These are phyloP conservation scores for Cyclopterus lumpus DNA, from an alignment of 2,797 vertebrate genomes.

Conservation along the genomic window DNA sequence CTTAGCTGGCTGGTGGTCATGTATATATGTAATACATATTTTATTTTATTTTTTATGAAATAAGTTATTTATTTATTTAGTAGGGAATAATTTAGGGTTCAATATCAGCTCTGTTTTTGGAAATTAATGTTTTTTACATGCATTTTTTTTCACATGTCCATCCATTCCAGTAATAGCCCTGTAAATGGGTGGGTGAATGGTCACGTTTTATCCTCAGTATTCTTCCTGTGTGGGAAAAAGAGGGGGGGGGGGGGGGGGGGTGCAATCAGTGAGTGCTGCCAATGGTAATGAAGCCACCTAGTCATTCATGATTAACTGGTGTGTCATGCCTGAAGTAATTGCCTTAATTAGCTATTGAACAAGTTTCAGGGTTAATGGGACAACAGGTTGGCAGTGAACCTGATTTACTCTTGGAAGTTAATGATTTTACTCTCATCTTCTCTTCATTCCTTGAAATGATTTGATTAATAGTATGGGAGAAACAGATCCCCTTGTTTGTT, in stretches of 20 bases:
- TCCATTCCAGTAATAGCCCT: conserved; percentile 46
- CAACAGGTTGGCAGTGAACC: conserved; percentile 89
- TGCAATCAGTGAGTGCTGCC: conserved; percentile 65
- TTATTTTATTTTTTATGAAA: background rate
- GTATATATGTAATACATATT: background rate
- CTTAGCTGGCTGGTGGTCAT: background rate
- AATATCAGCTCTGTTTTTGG: background rate
- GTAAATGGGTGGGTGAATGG: conserved; percentile 43
- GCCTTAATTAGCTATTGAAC: conserved; percentile 96
- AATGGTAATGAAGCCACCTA: conserved; percentile 84
- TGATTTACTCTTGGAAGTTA: conserved; percentile 93
- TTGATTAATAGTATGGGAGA: conserved; percentile 93
- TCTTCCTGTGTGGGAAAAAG: conserved; percentile 19
- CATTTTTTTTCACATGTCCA: conserved; percentile 22
- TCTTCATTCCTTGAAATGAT: conserved; percentile 93
- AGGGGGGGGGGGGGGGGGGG: conserved; percentile 4
- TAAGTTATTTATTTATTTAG: background rate
- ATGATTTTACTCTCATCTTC: conserved; percentile 96
- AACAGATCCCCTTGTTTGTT: conserved; percentile 94
- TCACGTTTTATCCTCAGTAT: conserved; percentile 46
- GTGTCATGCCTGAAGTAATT: conserved; percentile 90
- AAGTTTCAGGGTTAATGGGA: conserved; percentile 93
- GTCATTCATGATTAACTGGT: conserved; percentile 88
- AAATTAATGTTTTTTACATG: background rate
- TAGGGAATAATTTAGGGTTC: background rate